Base-by-base conservation (phyloP, 2,888 invertebrate genomes). In the Eilema caniola region DNA sequence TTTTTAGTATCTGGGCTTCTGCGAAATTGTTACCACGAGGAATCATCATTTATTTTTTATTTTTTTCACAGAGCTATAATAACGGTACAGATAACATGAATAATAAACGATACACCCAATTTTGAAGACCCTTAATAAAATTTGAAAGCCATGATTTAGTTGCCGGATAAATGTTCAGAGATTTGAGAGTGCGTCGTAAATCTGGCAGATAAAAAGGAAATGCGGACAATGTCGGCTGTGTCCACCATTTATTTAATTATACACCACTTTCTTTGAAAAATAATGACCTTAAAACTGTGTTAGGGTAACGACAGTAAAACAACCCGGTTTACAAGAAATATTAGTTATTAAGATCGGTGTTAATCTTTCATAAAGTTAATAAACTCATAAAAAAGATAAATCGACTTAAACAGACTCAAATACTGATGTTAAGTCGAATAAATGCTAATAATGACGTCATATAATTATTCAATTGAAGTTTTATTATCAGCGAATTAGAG, bases 181-280 rank as follows among this genome's bases (percentile, higher is more conserved):
- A 86, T 87, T n/a, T 81, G 83, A 72, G 82, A 76, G n/a, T 79
- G 68, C 24, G 74, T 77, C 72, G 83, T 89, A 88, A 89, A 89
- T 89, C 81, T 67, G 57, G 83, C 81, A 80, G 76, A 86, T 86
- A 85, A 84, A 84, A 86, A 85, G 57, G 33, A 57, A 78, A 77
- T 79, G 76, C 71, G 81, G 81, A 79, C 81, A 83, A 75, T 83
- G 76, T 83, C 80, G 75, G 75, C 73, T 72, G 71, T 64, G 68
- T 64, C 20, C 62, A 60, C 69, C 82, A 74, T 83, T 80, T 83
- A 73, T 79, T 84, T 80, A 75, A 75, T 62, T 56, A 62, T 79
- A 79, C n/a, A 8, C 41, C 37, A 25, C 41, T 62, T 62, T 37
- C 47, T 72, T 73, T 70, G 25, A 67, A 72, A 80, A 78, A 77